phyloP scores from a whole-genome alignment of 2,113 vertebrate species.

The Tapirus terrestris region DNA sequence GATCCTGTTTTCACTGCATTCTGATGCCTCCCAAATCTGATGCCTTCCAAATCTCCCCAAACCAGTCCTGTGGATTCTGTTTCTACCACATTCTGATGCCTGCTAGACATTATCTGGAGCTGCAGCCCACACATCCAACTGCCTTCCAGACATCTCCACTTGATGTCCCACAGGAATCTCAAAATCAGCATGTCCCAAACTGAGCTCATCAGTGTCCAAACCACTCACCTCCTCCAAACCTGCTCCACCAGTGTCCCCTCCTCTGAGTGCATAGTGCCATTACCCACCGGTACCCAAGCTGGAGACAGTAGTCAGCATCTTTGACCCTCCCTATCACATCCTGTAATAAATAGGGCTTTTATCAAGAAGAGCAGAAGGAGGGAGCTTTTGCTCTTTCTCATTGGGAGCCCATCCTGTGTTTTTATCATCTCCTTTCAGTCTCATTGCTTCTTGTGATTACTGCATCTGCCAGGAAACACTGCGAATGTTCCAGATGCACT shows the following conservation, averaged over 20 bases:
- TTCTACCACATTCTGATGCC: neutral
- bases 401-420: neutral
- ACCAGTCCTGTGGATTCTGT: neutral
- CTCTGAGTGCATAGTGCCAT: neutral
- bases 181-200: neutral
- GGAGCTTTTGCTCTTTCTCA: constrained; percentile 18
- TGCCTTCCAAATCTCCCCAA: neutral
- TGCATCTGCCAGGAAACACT: neutral
- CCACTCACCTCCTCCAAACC: neutral
- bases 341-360: neutral
- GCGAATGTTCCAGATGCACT: neutral
- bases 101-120: neutral
- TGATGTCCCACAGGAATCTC: neutral
- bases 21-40: neutral
- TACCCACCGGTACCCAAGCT: neutral
- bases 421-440: neutral
- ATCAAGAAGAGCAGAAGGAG: neutral
- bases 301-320: neutral
- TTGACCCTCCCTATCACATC: neutral
- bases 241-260: neutral
- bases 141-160: constrained; percentile 1
- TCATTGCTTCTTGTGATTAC: neutral
- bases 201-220: neutral
- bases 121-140: neutral
- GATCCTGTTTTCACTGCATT: neutral